Percentiles rank a stretch among this genome's conserved stretches.
Conservation (phyloP, 2,113 vertebrate species). For the Damaliscus lunatus region DNA sequence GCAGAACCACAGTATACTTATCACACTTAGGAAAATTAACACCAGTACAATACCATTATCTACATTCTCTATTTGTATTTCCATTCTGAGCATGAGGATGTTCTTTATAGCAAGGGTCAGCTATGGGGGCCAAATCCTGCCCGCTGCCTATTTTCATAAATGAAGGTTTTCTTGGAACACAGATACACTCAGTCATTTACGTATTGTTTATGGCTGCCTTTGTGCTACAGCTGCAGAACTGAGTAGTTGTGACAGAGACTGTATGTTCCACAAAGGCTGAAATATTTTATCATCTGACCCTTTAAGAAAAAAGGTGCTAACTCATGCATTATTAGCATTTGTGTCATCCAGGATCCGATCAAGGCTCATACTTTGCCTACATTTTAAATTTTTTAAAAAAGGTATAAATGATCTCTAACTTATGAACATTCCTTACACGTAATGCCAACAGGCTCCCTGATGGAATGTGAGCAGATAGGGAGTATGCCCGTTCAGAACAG, state of each 20-base stretch:
- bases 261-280: background rate
- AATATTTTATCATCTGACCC: background rate
- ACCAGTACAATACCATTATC: background rate
- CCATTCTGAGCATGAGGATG: background rate
- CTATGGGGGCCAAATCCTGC: background rate
- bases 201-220: background rate
- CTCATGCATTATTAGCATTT: background rate
- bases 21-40: background rate
- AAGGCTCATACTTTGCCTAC: background rate
- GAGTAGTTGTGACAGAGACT: background rate
- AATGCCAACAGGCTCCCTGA: background rate
- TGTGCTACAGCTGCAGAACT: background rate
- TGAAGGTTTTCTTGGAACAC: conserved; percentile 9
- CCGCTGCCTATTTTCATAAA: background rate
- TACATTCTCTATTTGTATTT: background rate
- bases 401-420: background rate
- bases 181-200: background rate
- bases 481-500: background rate
- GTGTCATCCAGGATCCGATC: background rate
- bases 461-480: background rate
- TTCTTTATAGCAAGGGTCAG: background rate
- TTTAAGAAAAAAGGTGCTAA: background rate
- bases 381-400: background rate
- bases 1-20: background rate
- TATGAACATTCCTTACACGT: background rate